Evolutionary conservation across 2,113 vertebrate species (phyloP).

Genomic region (Ploceus nigricollis): DNA sequence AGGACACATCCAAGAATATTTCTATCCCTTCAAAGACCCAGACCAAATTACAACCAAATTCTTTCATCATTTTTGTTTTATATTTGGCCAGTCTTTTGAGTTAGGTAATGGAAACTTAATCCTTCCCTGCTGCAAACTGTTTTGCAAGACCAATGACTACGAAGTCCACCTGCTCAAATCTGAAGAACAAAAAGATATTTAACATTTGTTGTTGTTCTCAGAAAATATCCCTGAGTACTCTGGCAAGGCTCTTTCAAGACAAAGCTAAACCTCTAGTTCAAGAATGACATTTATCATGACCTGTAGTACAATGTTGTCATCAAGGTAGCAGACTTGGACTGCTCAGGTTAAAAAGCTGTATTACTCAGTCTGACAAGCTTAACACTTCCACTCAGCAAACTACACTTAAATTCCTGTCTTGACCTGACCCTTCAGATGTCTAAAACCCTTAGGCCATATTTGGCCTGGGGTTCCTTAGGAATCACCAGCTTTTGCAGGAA

Average conservation of each 20-base stretch:
- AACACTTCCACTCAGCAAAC: not conserved
- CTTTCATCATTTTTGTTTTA: slow-evolving; percentile 1
- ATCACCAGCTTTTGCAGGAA: not conserved
- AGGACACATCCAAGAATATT: slow-evolving; percentile 42
- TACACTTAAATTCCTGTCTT: not conserved
- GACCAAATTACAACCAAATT: slow-evolving; percentile 24
- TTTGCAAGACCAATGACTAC: not conserved
- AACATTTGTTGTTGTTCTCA: not conserved
- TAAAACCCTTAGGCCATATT: not conserved
- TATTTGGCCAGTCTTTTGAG: slow-evolving; percentile 50
- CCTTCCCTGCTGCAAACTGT: slow-evolving; percentile 13
- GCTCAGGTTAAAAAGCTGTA: not conserved
- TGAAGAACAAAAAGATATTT: not conserved
- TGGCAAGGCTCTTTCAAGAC: not conserved
- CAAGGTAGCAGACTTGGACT: not conserved
- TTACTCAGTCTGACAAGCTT: not conserved
- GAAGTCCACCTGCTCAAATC: slow-evolving; percentile 4
- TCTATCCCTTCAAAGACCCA: slow-evolving; percentile 44
- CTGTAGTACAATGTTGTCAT: not conserved
- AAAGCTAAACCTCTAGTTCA: not conserved
- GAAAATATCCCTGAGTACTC: not conserved
- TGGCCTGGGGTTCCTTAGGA: not conserved
- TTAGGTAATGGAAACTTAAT: slow-evolving; percentile 69
- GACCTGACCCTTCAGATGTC: not conserved
- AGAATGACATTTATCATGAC: not conserved